Conservation (phyloP, 2,888 invertebrate genomes). For the Raillietiella orientalis region DNA sequence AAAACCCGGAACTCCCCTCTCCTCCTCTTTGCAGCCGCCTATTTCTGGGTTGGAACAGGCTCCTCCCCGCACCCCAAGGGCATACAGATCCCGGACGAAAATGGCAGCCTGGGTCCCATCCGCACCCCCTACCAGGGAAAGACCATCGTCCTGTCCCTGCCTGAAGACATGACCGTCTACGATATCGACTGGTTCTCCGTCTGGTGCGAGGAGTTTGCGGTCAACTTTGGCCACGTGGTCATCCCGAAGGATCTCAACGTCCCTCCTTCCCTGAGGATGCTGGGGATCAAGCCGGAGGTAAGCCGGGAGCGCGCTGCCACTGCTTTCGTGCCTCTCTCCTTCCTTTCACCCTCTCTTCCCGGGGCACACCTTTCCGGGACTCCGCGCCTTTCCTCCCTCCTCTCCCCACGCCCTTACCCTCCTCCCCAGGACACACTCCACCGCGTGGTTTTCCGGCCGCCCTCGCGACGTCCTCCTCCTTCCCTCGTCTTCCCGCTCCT, state of each 20-base stretch:
- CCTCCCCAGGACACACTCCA: no score
- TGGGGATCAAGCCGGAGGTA: slow-evolving; percentile 79
- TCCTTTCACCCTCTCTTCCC: background rate
- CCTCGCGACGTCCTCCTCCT: no score
- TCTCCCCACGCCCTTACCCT: background rate
- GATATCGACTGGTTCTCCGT: slow-evolving; percentile 74
- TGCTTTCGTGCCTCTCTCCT: background rate
- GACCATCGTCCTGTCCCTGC: slow-evolving; percentile 63
- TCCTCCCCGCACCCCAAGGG: slow-evolving; percentile 47
- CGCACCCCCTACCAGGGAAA: slow-evolving; percentile 47
- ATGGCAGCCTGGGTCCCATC: slow-evolving; percentile 39
- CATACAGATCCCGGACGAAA: slow-evolving; percentile 58
- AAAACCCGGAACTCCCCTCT: slow-evolving; percentile 1
- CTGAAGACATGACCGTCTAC: slow-evolving; percentile 58
- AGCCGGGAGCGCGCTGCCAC: slow-evolving; percentile 13
- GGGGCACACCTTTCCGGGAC: background rate
- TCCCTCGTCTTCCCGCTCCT: no score
- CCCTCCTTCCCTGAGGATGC: slow-evolving; percentile 69
- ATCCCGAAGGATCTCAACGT: slow-evolving; percentile 41
- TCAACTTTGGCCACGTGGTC: slow-evolving; percentile 59
- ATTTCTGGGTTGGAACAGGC: slow-evolving; percentile 72
- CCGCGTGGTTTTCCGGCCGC: no score
- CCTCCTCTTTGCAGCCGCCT: slow-evolving; percentile 30
- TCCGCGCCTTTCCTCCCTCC: background rate
- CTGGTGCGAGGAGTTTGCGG: slow-evolving; percentile 75